Evolutionary conservation across 2,113 vertebrate species (phyloP).

Genomic region (Apteryx owenii): DNA sequence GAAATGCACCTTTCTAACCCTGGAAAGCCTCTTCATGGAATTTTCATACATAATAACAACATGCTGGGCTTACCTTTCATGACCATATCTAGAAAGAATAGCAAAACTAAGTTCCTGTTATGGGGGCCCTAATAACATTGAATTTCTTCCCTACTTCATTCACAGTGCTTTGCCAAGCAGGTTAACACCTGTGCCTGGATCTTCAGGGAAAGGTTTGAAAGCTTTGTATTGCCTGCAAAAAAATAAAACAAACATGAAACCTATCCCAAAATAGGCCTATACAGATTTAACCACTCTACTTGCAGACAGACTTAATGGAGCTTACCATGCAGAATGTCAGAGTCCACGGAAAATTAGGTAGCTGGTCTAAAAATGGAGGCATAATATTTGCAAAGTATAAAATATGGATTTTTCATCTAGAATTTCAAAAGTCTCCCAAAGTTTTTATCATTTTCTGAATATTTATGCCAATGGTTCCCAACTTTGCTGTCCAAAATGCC

Average conservation of each 20-base stretch:
- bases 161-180: background rate
- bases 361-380: background rate
- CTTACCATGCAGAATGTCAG: background rate
- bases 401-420: background rate
- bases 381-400: background rate
- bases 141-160: background rate
- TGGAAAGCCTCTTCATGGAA: background rate
- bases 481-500: background rate
- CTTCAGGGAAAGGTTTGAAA: background rate
- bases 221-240: background rate
- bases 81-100: background rate
- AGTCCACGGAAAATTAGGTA: background rate
- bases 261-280: background rate
- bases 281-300: rapidly evolving
- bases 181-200: background rate
- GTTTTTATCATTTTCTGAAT: background rate
- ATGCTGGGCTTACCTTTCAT: background rate
- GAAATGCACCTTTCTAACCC: background rate
- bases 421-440: background rate
- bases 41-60: background rate
- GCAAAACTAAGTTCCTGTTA: background rate
- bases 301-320: background rate
- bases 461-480: background rate
- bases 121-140: background rate
- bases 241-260: rapidly evolving